Conservation (phyloP, 2,888 invertebrate genomes). For the Diarsia dahlii region DNA sequence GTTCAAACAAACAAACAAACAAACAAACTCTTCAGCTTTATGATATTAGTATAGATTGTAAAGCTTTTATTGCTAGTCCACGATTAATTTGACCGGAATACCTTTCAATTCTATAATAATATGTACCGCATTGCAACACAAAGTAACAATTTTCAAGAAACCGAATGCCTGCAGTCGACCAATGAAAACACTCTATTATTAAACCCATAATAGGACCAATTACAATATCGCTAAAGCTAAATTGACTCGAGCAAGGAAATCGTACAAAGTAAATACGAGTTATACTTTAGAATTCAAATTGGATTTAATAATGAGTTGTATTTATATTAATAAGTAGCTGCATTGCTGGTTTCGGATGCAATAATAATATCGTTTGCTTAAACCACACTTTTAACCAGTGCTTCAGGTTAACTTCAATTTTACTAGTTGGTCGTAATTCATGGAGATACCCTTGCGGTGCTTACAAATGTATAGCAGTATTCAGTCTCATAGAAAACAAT, state of each 20-base stretch:
- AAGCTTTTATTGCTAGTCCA: background rate
- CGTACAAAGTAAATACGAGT: slow-evolving; percentile 21
- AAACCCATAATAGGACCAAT: slow-evolving; percentile 19
- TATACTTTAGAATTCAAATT: slow-evolving; percentile 21
- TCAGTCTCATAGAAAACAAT: too few relatives aligned
- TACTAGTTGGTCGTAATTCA: background rate
- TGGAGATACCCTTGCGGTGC: background rate
- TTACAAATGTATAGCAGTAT: background rate
- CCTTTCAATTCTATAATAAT: background rate
- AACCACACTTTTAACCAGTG: background rate
- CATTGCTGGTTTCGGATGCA: background rate
- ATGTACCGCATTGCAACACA: slow-evolving; percentile 47
- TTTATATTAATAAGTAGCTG: slow-evolving; percentile 1
- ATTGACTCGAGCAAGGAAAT: slow-evolving; percentile 19
- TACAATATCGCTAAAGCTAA: slow-evolving; percentile 10
- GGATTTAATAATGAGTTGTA: slow-evolving; percentile 11
- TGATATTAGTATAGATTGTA: too few relatives aligned
- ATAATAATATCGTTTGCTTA: background rate
- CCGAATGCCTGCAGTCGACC: slow-evolving; percentile 18
- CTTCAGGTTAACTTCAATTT: background rate
- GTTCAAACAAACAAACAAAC: too few relatives aligned
- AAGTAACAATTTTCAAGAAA: slow-evolving; percentile 32
- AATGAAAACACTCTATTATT: slow-evolving; percentile 22
- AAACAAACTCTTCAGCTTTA: too few relatives aligned
- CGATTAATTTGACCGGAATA: background rate